These are phyloP conservation scores for Strigamia crassipes DNA, from an alignment of 2,888 invertebrate genomes.

Conservation along the genomic window DNA sequence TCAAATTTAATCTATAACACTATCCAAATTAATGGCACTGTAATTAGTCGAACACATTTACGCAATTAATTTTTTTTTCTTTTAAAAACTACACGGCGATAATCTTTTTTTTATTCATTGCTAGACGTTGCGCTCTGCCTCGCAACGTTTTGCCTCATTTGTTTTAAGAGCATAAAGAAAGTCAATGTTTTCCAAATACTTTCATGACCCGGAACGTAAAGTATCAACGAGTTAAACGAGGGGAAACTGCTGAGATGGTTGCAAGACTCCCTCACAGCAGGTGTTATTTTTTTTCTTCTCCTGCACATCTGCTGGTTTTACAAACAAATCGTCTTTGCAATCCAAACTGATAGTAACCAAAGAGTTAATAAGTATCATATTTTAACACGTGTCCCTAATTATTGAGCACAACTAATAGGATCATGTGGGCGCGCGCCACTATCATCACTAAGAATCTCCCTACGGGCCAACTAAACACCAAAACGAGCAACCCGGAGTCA, in stretches of 20 bases:
- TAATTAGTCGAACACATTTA: slow-evolving; percentile 26
- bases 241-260: neutral
- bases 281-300: neutral
- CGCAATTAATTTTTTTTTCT: neutral
- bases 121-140: neutral
- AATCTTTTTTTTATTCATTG: neutral
- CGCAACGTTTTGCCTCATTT: slow-evolving; percentile 18
- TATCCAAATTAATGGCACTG: slow-evolving; percentile 15
- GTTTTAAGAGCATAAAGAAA: neutral
- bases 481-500: slow-evolving; percentile 1
- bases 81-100: no score
- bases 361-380: neutral
- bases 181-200: slow-evolving; percentile 38
- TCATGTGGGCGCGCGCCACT: neutral
- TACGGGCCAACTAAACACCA: slow-evolving; percentile 1
- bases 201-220: slow-evolving; percentile 19
- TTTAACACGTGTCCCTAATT: slow-evolving; percentile 13
- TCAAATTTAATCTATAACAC: slow-evolving; percentile 14
- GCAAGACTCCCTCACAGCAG: slow-evolving; percentile 10
- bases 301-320: slow-evolving; percentile 1
- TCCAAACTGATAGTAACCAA: neutral
- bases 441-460: slow-evolving; percentile 23
- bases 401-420: slow-evolving; percentile 19
- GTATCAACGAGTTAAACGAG: slow-evolving; percentile 32
- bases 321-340: neutral